Base-by-base conservation (phyloP, 1,140 invertebrate genomes). In the Olivierus martensii region DNA sequence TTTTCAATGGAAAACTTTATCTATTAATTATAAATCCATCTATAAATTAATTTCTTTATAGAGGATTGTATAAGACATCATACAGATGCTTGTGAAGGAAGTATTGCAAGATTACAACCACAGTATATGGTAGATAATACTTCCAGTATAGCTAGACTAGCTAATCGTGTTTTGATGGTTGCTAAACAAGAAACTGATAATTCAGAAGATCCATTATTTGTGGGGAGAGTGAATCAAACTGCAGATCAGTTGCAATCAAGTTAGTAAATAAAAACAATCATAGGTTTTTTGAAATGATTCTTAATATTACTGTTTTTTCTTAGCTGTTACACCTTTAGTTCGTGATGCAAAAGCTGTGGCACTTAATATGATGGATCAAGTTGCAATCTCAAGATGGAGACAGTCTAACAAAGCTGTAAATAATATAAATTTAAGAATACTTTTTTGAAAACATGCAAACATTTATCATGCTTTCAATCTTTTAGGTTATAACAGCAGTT, bases 101-200 rank as follows among this genome's bases (percentile, higher is more conserved):
- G 90, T 0, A 95, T 98, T 46, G 75, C 79, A 10, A 82, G 80
- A 43, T 77, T 80, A 48, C 81, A 95, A 62, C 83, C 91, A 0
- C 88, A 93, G 63, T 63, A 68, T 63, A 92, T 99, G 82, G 93
- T 98, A 1, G 84, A 88, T 56, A 88, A 90, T 63, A 90, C 89
- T 3, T 84, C 86, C 2, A 81, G 80, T 36, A 93, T 94, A 60
- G 91, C 90, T 1, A 77, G 94, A 38, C 71, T 98, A 12, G 91
- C 91, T 2, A 97, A 98, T 69, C 77, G 94, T 28, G 91, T 98
- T 1, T 75, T 98, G 46, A 80, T 95, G 62, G 88, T 97, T 0
- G 92, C 89, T 14, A 89, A 93, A 63, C 87, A 95, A 63, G 95
- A 99, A 71, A 86, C 88, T 42, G 93, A 98, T 59, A 99, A 99